phyloP scores from a whole-genome alignment of 2,888 invertebrate genomes.

The Phlogophora meticulosa region DNA sequence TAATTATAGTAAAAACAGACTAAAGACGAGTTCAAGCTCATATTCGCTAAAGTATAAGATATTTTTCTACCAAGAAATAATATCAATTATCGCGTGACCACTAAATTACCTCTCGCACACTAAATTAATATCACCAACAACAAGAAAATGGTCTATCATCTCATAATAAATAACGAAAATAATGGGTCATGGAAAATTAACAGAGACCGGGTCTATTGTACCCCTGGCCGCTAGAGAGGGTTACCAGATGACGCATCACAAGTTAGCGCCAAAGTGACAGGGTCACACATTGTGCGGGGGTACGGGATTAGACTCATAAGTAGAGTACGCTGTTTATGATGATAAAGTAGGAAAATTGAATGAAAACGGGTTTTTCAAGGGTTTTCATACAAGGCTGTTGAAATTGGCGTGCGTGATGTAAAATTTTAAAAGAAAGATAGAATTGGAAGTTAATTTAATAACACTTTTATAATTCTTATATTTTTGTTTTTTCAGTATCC shows the following conservation, averaged over 20 bases:
- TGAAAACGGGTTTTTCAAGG: background rate
- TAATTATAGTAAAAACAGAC: background rate
- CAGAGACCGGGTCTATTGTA: constrained; percentile 50
- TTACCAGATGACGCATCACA: constrained; percentile 70
- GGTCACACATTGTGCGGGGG: constrained; percentile 67
- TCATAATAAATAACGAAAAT: constrained; percentile 41
- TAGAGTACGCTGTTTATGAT: constrained; percentile 63
- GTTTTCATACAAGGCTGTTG: background rate
- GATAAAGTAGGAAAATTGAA: constrained; percentile 36
- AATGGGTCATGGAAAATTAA: constrained; percentile 58
- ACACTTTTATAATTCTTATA: no score
- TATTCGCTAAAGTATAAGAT: background rate
- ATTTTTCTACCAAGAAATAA: constrained; percentile 3
- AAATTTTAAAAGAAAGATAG: background rate
- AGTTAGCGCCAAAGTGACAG: constrained; percentile 63
- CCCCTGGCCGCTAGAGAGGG: constrained; percentile 52
- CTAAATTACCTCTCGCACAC: constrained; percentile 29
- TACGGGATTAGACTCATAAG: constrained; percentile 69
- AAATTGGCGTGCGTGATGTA: background rate
- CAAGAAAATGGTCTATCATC: constrained; percentile 41
- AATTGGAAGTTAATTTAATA: background rate
- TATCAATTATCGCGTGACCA: constrained; percentile 41
- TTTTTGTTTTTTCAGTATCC: no score
- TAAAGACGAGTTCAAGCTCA: background rate
- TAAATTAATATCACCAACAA: constrained; percentile 39